A percentile compares a stretch with the other conserved stretches of the same genome.
Conservation (phyloP, 2,888 invertebrate genomes). For the Euproctis similis region DNA sequence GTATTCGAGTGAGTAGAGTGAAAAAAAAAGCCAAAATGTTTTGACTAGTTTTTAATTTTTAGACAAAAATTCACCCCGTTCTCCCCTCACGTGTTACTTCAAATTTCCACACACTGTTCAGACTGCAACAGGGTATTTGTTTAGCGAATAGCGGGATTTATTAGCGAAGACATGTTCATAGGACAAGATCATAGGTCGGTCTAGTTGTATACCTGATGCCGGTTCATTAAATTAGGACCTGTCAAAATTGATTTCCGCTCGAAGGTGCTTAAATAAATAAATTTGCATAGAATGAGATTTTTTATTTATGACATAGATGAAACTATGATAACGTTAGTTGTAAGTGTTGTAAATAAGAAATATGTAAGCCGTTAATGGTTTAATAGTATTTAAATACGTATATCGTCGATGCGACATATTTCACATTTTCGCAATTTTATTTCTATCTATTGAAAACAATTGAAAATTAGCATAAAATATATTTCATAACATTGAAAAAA, state of each 20-base stretch:
- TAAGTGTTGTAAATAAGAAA: conserved; percentile 17
- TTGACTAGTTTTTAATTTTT: conserved; percentile 1
- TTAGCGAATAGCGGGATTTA: conserved; percentile 26
- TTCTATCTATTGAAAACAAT: no score
- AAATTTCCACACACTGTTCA: conserved; percentile 16
- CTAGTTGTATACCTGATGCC: not conserved
- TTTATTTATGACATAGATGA: conserved; percentile 34
- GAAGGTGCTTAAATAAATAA: conserved; percentile 47
- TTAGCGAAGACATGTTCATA: not conserved
- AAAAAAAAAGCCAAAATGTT: conserved; percentile 3
- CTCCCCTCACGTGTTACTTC: not conserved
- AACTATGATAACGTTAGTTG: conserved; percentile 22
- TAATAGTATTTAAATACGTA: no score
- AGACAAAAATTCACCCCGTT: conserved; percentile 1
- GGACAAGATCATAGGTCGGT: not conserved
- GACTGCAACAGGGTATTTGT: conserved; percentile 47
- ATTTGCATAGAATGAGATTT: conserved; percentile 35
- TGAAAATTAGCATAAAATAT: no score
- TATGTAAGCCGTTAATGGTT: no score
- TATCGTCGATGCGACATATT: no score
- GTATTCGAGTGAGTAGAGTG: conserved; percentile 5
- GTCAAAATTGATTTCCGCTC: conserved; percentile 21
- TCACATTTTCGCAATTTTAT: no score
- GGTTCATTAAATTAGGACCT: conserved; percentile 15
- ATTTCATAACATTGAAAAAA: no score